Base-by-base conservation (phyloP, 2,797 vertebrate species). In the Podarcis siculus region DNA sequence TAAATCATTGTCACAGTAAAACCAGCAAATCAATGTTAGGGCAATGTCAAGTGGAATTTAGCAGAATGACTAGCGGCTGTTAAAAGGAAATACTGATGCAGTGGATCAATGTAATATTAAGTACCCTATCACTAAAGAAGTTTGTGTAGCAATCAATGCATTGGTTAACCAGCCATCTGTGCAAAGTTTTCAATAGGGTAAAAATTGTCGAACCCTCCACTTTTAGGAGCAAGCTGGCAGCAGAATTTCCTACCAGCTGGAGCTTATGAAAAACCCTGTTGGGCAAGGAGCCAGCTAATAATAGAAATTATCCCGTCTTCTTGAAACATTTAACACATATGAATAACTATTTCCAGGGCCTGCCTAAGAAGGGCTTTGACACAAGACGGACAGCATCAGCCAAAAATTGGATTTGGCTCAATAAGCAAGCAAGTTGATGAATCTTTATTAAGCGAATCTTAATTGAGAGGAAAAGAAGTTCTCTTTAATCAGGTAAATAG, bases 281-380 rank as follows among this genome's bases (percentile, higher is more conserved):
- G 86, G 90, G 85, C 72, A 90, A 88, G 23, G 10, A 94, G 82
- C 82, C 91, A 94, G 32, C 1, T 77, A n/a, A 78, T 76, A 91
- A 91, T n/a, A 87, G 12, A 37, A 90, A 66, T 91, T 93, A 94
- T 87, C 76, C 90, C 84, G 93, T 94, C 77, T 69, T 94, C 77
- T 69, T 93, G 58, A 95, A 95, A 93, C 89, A 95, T 64, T 91
- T 80, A 94, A 93, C 37, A 96, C 93, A 37, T 1, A 0, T 94
- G 78, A 95, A 93, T 92, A 91, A 89, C 42, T 79, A 87, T 94
- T 95, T 96, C 90, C 95, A 95, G 21, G 90, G 77, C 93, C 92
- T 95, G 79, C 86, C 80, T 94, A 71, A 91, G 91, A 94, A 84
- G 93, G n/a, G 83, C 0, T 5, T 87, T 81, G 84, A 76, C 39